Conservation (phyloP, 2,797 vertebrate genomes). For the Lutjanus campechanus region DNA sequence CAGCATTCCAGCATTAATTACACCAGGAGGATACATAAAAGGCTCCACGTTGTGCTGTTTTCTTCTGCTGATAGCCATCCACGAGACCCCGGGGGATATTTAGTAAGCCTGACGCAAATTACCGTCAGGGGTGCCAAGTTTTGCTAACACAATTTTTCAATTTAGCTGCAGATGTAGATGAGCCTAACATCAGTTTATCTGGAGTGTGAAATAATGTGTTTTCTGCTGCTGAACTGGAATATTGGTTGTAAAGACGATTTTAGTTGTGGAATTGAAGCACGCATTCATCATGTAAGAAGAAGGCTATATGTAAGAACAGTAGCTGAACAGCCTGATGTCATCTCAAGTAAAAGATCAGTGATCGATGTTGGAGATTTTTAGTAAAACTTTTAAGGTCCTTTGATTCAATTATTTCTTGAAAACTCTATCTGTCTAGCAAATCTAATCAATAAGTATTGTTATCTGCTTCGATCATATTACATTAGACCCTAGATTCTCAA, state of each 20-base stretch:
- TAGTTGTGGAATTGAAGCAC: not conserved
- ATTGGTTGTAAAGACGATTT: not conserved
- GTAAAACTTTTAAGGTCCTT: not conserved
- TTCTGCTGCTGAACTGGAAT: not conserved
- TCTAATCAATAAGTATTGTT: not conserved
- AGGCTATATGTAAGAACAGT: not conserved
- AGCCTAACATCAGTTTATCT: not conserved
- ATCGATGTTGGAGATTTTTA: not conserved
- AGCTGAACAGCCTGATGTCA: not conserved
- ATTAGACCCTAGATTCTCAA: too few relatives aligned
- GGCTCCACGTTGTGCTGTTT: not conserved
- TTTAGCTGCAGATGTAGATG: slow-evolving; percentile 7
- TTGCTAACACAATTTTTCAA: not conserved
- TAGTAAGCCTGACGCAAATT: slow-evolving; percentile 1
- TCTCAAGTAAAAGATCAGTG: not conserved
- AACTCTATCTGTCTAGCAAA: not conserved
- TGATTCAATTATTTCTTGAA: not conserved
- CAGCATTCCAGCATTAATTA: slow-evolving; percentile 5
- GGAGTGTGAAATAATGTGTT: not conserved
- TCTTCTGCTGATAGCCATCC: not conserved
- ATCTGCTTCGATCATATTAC: not conserved
- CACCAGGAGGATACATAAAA: slow-evolving; percentile 13
- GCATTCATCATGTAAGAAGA: not conserved
- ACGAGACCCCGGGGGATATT: slow-evolving; percentile 11
- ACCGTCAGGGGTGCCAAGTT: not conserved